Base-by-base conservation (phyloP, 2,797 vertebrate genomes). In the Amblyraja radiata region DNA sequence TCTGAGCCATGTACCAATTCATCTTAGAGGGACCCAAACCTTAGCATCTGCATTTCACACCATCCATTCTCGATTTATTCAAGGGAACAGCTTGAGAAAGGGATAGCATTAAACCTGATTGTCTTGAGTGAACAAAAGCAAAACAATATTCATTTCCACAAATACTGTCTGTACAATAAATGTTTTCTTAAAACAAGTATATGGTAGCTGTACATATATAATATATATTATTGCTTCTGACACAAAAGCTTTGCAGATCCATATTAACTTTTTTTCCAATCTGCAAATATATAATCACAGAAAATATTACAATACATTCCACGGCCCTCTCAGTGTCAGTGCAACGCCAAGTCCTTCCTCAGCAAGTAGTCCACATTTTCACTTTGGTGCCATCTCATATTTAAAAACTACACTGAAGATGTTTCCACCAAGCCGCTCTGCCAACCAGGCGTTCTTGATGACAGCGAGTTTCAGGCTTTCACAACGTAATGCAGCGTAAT, bases 371-470 rank as follows among this genome's bases (percentile, higher is more conserved):
- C 36, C n/a, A 18, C 84, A 65, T n/a, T 16, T 93, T 96, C 95
- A 95, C 93, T 96, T 94, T 0, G 94, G 93, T 0, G 99, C 98
- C 90, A 97, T 96, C 96, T 99, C 99, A 0, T 98, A 99, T 94
- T 99, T 99, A 95, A 99, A 99, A 94, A 99, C 99, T 94, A 99
- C 98, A 0, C 99, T 99, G 96, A 99, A 99, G 93, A 99, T 97
- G 93, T 97, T 99, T 14, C 99, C 99, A 0, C 99, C 98, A 0
- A 99, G 97, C 0, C 99, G 97, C 65, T 99, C 98, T 0, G 98
- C 98, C 71, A 99, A 97, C 99, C 99, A 99, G 2, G 98, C 97
- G 95, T 99, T 99, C 94, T 99, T 99, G 96, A 99, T 97, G 88
- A 99, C 99, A 0, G 99, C 99, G 93, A 99, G 97, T 95, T 99